Conservation (phyloP, 2,797 vertebrate genomes). For the Sebastolobus alascanus region DNA sequence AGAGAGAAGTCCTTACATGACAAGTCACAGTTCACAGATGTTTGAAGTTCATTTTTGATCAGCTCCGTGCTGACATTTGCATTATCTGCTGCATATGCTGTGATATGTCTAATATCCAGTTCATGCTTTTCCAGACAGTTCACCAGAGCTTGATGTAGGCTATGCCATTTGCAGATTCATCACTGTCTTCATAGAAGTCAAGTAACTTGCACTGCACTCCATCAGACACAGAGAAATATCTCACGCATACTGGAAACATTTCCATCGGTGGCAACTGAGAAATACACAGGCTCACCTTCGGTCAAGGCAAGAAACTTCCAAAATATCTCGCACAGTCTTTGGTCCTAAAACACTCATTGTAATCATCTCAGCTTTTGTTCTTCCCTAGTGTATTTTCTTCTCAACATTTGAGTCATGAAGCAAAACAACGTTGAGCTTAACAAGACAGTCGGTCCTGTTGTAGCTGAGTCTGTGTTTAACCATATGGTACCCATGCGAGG, state of each 20-base stretch:
- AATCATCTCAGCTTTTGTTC: background rate
- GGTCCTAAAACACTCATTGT: background rate
- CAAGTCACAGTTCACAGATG: conserved; percentile 13
- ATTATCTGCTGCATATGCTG: background rate
- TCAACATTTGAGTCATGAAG: background rate
- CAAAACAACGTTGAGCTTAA: background rate
- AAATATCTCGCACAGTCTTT: background rate
- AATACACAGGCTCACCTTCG: background rate
- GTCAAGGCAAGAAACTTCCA: background rate
- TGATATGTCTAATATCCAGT: background rate
- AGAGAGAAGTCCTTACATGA: conserved; percentile 18
- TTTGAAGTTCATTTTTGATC: conserved; percentile 3
- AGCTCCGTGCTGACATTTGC: conserved; percentile 1
- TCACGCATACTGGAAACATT: background rate
- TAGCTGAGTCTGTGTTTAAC: background rate
- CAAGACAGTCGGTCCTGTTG: background rate
- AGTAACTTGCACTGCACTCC: background rate
- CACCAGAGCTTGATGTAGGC: background rate
- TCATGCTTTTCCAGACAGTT: background rate
- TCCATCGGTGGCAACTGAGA: background rate
- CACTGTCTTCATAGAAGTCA: background rate
- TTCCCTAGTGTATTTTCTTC: background rate
- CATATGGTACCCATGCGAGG: background rate
- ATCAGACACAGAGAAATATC: background rate
- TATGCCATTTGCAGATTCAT: background rate